phyloP scores from a whole-genome alignment of 1,140 invertebrate species.

The Aphaenogaster ashmeadi region DNA sequence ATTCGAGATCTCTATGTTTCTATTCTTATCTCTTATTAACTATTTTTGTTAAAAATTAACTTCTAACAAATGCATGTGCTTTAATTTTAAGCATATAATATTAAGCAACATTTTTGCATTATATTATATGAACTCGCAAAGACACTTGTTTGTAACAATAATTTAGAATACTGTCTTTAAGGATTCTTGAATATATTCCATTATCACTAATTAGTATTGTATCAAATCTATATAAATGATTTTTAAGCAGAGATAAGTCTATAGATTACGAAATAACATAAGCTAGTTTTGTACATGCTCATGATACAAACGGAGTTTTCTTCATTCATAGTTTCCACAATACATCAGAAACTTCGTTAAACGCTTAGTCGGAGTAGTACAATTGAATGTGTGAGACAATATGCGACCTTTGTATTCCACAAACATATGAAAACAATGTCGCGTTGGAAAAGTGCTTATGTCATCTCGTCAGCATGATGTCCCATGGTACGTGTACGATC shows the following conservation, averaged over 20 bases:
- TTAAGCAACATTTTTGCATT: conserved; percentile 5
- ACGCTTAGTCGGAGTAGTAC: conserved; percentile 72
- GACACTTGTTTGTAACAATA: background rate
- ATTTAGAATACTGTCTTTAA: background rate
- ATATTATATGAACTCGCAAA: background rate
- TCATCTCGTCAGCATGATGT: conserved; percentile 76
- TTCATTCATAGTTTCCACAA: conserved; percentile 81
- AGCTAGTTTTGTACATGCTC: background rate
- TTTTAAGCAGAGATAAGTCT: background rate
- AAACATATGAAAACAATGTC: conserved; percentile 46
- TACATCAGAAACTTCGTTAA: conserved; percentile 82
- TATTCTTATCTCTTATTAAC: background rate
- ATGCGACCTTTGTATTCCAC: conserved; percentile 34
- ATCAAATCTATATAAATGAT: conserved; percentile 19
- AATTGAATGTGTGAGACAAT: conserved; percentile 56
- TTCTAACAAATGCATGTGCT: conserved; percentile 23
- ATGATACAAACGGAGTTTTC: conserved; percentile 56
- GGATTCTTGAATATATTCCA: background rate
- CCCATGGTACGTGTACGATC: conserved; percentile 78
- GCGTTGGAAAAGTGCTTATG: conserved; percentile 62
- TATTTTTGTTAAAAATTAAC: background rate
- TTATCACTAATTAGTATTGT: conserved; percentile 17
- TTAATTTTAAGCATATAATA: conserved; percentile 9
- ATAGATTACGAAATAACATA: background rate
- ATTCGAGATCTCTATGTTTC: background rate